Evolutionary conservation across 2,113 vertebrate genomes (phyloP).

Genomic region (Petrocephalus zakoni): DNA sequence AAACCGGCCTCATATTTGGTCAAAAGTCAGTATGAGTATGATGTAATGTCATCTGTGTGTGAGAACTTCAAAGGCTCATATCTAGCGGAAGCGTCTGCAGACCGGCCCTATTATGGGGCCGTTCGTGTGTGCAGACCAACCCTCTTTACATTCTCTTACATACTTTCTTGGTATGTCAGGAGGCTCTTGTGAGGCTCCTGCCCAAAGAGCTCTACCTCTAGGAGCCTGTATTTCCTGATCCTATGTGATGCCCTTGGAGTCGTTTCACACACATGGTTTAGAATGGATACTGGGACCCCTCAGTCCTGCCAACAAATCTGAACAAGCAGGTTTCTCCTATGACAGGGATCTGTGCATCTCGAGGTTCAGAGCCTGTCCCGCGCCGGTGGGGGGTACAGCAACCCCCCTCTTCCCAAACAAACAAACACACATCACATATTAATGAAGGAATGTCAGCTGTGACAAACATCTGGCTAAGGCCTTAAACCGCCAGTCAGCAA

Average conservation of each 20-base stretch:
- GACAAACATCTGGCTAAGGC: not conserved
- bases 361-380: not conserved
- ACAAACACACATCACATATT: not conserved
- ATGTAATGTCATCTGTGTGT: not conserved
- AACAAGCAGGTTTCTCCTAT: not conserved
- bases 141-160: not conserved
- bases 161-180: not conserved
- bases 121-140: not conserved
- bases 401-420: not conserved
- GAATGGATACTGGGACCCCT: not conserved
- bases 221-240: not conserved
- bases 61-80: not conserved
- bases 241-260: not conserved
- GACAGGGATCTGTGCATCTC: not conserved
- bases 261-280: not conserved
- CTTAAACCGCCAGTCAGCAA: not conserved
- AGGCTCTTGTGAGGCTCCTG: not conserved
- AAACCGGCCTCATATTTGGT: not conserved
- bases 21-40: not conserved
- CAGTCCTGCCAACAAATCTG: not conserved
- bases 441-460: not conserved
- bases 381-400: not conserved
- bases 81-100: not conserved
- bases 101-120: not conserved
- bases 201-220: not conserved